Conservation (phyloP, 30 jellyfish, hydroid and myxozoan genomes). For the Hydra vulgaris region DNA sequence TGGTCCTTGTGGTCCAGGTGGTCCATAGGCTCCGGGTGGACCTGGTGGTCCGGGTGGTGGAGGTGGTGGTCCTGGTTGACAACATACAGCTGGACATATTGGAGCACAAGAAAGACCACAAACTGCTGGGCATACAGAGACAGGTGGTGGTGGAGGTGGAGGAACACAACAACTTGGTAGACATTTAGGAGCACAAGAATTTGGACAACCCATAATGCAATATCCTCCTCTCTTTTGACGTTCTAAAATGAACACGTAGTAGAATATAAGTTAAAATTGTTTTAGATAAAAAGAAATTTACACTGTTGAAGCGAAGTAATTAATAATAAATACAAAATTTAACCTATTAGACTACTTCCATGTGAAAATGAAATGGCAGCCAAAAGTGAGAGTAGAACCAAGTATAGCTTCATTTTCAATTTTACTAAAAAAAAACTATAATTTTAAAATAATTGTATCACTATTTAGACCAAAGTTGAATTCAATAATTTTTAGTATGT, state of each 20-base stretch:
- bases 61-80: slow-evolving; percentile 45
- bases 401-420: neutral
- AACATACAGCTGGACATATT: slow-evolving; percentile 25
- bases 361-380: neutral
- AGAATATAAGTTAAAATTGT: too few species aligned
- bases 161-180: slow-evolving; percentile 82
- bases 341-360: neutral
- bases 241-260: slow-evolving; percentile 2
- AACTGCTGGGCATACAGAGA: slow-evolving; percentile 30
- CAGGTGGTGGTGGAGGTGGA: slow-evolving; percentile 98
- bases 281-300: neutral
- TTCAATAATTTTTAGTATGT: too few species aligned
- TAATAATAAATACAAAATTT: neutral
- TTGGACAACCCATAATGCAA: slow-evolving; percentile 83
- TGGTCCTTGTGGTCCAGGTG: slow-evolving; percentile 99
- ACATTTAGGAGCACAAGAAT: slow-evolving; percentile 92
- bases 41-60: slow-evolving; percentile 99
- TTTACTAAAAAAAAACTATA: too few species aligned
- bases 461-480: too few species aligned
- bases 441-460: neutral
- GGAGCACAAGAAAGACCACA: slow-evolving; percentile 19
- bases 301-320: too few species aligned
- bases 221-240: slow-evolving; percentile 34
- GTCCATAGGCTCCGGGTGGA: slow-evolving; percentile 96
- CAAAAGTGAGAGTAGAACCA: neutral